These are phyloP conservation scores for Vesta saturnalis DNA, from an alignment of 2,888 invertebrate species.

Conservation along the genomic window DNA sequence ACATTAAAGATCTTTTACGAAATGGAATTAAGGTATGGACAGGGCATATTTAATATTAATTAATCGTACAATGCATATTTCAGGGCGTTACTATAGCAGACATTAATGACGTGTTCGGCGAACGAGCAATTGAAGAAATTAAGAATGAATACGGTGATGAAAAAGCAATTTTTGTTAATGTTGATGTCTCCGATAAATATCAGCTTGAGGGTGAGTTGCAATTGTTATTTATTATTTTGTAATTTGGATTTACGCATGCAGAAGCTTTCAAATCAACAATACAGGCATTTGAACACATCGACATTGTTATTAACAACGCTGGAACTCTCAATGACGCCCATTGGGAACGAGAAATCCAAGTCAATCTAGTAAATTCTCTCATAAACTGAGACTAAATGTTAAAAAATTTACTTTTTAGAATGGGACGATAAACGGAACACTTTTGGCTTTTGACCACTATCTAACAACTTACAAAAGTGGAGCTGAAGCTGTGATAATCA, in stretches of 20 bases:
- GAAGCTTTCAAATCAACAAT: conserved; percentile 15
- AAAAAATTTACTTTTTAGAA: neutral
- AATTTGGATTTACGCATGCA: conserved; percentile 6
- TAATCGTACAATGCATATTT: neutral
- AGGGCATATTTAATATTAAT: conserved; percentile 2
- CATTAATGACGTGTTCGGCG: conserved; percentile 72
- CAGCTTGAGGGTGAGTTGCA: conserved; percentile 71
- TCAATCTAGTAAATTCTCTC: conserved; percentile 46
- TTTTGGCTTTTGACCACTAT: neutral
- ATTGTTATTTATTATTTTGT: neutral
- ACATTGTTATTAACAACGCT: conserved; percentile 18
- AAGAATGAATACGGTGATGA: conserved; percentile 74
- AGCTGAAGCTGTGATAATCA: neutral
- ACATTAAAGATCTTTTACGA: conserved; percentile 61
- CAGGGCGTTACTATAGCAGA: conserved; percentile 75
- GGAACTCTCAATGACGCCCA: neutral
- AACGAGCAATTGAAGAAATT: conserved; percentile 70
- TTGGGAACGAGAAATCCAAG: conserved; percentile 3
- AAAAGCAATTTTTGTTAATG: conserved; percentile 74
- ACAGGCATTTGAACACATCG: neutral
- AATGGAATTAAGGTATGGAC: conserved; percentile 58
- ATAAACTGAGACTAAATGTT: too few species aligned
- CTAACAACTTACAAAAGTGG: neutral
- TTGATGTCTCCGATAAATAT: conserved; percentile 78
- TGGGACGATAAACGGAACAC: neutral